Conservation (phyloP, 1,140 invertebrate genomes). For the Hestina assimilis region DNA sequence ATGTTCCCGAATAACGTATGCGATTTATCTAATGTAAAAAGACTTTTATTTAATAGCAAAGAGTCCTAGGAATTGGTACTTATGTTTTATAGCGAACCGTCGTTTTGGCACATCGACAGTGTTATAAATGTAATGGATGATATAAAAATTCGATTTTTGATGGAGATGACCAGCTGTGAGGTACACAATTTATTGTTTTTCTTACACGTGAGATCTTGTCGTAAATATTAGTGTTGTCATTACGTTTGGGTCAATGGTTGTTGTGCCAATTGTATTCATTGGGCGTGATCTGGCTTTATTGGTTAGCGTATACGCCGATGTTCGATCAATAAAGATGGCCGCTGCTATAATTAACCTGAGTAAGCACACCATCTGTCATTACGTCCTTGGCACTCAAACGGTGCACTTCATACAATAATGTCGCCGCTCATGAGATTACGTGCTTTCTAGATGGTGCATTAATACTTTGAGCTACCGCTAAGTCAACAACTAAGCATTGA, state of each 20-base stretch:
- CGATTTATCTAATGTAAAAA: conserved; percentile 77
- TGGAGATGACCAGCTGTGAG: conserved; percentile 54
- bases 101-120: conserved; percentile 56
- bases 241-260: conserved; percentile 49
- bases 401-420: conserved; percentile 31
- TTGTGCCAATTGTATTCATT: conserved; percentile 40
- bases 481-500: conserved; percentile 42
- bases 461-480: conserved; percentile 30
- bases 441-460: conserved; percentile 22
- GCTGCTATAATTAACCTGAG: conserved; percentile 54
- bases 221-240: conserved; percentile 45
- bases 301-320: conserved; percentile 40
- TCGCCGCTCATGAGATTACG: conserved; percentile 26
- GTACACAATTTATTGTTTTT: conserved; percentile 55
- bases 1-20: conserved; percentile 69
- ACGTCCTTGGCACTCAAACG: conserved; percentile 44
- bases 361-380: conserved; percentile 52
- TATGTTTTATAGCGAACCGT: conserved; percentile 63
- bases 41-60: conserved; percentile 76
- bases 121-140: conserved; percentile 63
- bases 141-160: conserved; percentile 69
- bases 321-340: conserved; percentile 58
- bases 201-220: conserved; percentile 39
- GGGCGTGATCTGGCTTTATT: conserved; percentile 46
- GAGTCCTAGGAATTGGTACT: conserved; percentile 66